A percentile compares a stretch with the other conserved stretches of the same genome.
phyloP scores from a whole-genome alignment of 2,888 invertebrate genomes.

The Tetanocera ferruginea region DNA sequence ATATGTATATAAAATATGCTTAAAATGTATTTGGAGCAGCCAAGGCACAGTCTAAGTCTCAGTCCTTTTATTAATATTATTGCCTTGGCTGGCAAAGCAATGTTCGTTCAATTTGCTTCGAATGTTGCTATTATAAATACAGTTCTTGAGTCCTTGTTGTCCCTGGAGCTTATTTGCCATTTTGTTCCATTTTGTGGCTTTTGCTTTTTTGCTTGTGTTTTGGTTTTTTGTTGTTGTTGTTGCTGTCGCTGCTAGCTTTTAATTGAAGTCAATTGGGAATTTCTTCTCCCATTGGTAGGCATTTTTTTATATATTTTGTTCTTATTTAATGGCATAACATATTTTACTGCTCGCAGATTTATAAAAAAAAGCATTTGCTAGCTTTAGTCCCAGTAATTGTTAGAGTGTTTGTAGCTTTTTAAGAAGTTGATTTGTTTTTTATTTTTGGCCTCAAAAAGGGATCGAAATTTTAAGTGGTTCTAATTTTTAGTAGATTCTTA shows the following conservation, averaged over 20 bases:
- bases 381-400: no score
- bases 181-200: not conserved
- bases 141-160: not conserved
- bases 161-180: not conserved
- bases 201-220: not conserved
- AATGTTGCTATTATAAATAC: not conserved
- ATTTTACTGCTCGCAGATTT: not conserved
- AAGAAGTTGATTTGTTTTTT: no score
- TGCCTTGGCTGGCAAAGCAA: not conserved
- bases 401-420: no score
- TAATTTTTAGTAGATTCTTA: no score
- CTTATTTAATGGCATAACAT: not conserved
- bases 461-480: no score
- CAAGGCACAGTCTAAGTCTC: no score
- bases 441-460: no score
- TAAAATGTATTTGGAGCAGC: no score
- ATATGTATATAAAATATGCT: no score
- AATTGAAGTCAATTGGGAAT: conserved; percentile 14
- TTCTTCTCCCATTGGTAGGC: not conserved
- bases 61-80: no score
- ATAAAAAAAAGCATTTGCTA: no score
- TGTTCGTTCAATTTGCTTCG: not conserved
- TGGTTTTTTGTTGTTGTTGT: not conserved
- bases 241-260: not conserved
- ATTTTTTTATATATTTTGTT: not conserved